These are phyloP conservation scores for Pseudeuparius sepicola DNA, from an alignment of 2,888 invertebrate species.

Conservation along the genomic window DNA sequence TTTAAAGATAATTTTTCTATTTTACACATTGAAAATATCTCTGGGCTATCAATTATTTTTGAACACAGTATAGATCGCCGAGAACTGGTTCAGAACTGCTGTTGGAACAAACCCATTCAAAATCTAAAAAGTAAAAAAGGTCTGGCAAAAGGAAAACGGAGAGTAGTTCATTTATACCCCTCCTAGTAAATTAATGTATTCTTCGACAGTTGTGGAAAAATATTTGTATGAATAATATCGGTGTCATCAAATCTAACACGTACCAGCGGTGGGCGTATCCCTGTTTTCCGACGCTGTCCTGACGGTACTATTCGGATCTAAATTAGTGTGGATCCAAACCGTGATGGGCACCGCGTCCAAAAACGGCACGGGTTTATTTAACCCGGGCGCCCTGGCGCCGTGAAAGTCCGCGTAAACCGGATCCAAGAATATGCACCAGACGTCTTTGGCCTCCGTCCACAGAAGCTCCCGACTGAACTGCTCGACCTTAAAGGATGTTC, in stretches of 20 bases:
- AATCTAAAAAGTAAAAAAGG: too few relatives aligned
- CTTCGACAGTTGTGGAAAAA: too few relatives aligned
- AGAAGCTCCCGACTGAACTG: slow-evolving; percentile 40
- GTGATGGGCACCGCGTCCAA: slow-evolving; percentile 81
- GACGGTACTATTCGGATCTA: slow-evolving; percentile 38
- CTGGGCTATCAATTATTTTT: too few relatives aligned
- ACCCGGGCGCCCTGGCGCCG: slow-evolving; percentile 68
- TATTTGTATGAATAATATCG: background rate
- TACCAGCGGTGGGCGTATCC: background rate
- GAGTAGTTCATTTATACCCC: too few relatives aligned
- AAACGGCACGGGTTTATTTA: slow-evolving; percentile 65
- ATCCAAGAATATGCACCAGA: slow-evolving; percentile 82
- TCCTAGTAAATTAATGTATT: too few relatives aligned
- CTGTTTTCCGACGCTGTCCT: slow-evolving; percentile 18
- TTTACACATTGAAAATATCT: too few relatives aligned
- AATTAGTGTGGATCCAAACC: slow-evolving; percentile 61
- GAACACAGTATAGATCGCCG: too few relatives aligned
- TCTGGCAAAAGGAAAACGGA: too few relatives aligned
- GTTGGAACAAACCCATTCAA: too few relatives aligned
- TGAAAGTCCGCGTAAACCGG: slow-evolving; percentile 91
- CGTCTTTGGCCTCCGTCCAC: slow-evolving; percentile 78
- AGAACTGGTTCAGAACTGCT: too few relatives aligned
- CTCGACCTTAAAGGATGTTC: slow-evolving; percentile 30
- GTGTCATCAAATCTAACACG: background rate
- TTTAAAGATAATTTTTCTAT: too few relatives aligned